Evolutionary conservation across 1,140 invertebrate genomes (phyloP), one percentile per base, ranked within the genome.

Genomic region (Drepana arcuata): DNA sequence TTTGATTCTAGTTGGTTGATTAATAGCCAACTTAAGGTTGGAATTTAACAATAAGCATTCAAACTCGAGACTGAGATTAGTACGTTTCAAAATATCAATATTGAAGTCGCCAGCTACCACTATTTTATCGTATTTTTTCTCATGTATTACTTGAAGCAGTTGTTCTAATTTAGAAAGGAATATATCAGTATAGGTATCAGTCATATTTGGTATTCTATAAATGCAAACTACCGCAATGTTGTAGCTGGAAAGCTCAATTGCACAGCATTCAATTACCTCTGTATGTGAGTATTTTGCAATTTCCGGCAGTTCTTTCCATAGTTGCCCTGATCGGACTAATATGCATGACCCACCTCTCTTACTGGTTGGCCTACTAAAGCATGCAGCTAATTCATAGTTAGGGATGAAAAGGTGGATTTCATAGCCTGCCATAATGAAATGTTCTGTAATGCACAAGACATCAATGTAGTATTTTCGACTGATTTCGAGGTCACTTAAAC

Each of bases 321-420:
- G 12, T 16, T 32, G 16, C 3, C 30, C 21, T 0, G 42, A 35
- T 28, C 24, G 35, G 15, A 41, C 34, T 7, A 48, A 26, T 7
- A 53, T 48, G 24, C 44, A 53, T 3, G 41, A 14, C 16, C 46
- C 40, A 10, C 49, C 49, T 29, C 39, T 34, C 11, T 29, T 47
- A 9, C 5, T 30, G 1, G 16, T 27, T 30, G 2, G 2, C 24
- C 48, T 40, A 32, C 40, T 13, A 11, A 18, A 44, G 26, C 18
- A 30, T 21, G 32, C 16, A 9, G 33, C 38, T n/a, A 51, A 15
- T 6, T 14, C 10, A 28, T 38, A 51, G 11, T 45, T 41, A 2
- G 27, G 24, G 13, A 50, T 10, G 7, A 7, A 14, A 4, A 44
- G 10, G 6, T 34, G 21, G 9, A 9, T 13, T 16, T 50, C 37